These are phyloP conservation scores for Bos taurus DNA, from an alignment of 2,113 vertebrate genomes.

Conservation along the genomic window ARS-UCD2.0 NC_037340.1:72474001-72474500, in stretches of 20 bases:
- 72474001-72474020: background rate
- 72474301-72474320: too few species aligned
- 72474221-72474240: conserved; percentile 96
- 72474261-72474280: background rate
- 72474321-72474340: background rate
- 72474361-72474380: background rate
- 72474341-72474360: background rate
- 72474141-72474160: conserved; percentile 59
- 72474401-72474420: background rate
- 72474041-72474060: background rate
- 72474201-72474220: conserved; percentile 95
- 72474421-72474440: background rate
- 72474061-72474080: background rate
- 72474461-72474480: background rate
- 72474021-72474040: background rate
- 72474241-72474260: conserved; percentile 86
- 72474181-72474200: conserved; percentile 99
- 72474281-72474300: background rate
- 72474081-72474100: background rate
- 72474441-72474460: background rate
- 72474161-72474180: conserved; percentile 87
- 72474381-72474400: too few species aligned
- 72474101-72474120: background rate
- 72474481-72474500: background rate
- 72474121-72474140: background rate